Evolutionary conservation across 2,797 vertebrate species (phyloP), one percentile per base, ranked within the genome.

Genomic region (Gila robusta): DNA sequence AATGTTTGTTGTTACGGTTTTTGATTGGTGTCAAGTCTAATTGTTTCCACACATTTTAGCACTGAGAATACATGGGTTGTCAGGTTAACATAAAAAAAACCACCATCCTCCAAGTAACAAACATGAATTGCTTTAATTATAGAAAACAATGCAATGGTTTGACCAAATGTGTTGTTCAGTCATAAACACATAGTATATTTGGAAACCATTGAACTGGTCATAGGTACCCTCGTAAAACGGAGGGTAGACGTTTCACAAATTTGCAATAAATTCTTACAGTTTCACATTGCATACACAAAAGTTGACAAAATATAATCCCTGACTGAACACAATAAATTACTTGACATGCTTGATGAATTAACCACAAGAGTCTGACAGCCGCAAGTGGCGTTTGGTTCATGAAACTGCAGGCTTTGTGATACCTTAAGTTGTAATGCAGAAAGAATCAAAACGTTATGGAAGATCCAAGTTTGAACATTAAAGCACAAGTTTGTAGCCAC

Each of bases 211-310:
- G 83, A 87, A 35, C 82, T 76, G 76, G 59, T 87, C 90, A 71
- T 0, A 47, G 0, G 83, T 1, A 41, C 77, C 94, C 92, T 94
- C 86, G 91, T 82, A 93, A 92, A 95, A 93, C 91, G 89, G 94
- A 92, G 93, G 92, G 90, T 73, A 94, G 92, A 64, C 16, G 54
- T 59, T 73, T 86, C 93, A 94, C 91, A 91, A 79, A 70, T 73
- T 39, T 17, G 74, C 74, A 82, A 64, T 71, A 69, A 64, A 81
- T 80, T 82, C 35, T 71, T 78, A 84, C 74, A 79, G 54, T 74
- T 87, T 83, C 82, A 90, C 88, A 86, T 88, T 81, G 85, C 80
- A 80, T 56, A 87, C 44, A 79, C 11, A 59, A 62, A 73, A 84
- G 32, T 39, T 21, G 54, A 82, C 28, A 49, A 88, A 74, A 82